Evolutionary conservation across 2,113 vertebrate species (phyloP).

Genomic region (Ictalurus furcatus): DNA sequence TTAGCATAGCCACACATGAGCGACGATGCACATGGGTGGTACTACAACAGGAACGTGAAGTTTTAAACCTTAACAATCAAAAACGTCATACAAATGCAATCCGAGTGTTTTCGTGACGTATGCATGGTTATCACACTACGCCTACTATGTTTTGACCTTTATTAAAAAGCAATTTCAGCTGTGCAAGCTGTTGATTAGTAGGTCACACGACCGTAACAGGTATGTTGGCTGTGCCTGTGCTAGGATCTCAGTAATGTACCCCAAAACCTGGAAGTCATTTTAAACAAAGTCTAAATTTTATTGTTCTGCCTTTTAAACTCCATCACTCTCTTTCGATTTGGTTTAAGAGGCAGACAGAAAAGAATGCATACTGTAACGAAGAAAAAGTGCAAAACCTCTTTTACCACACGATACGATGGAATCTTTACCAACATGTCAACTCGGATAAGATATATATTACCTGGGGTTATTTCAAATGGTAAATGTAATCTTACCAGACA

Average conservation of each 20-base stretch:
- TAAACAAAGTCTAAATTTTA: neutral
- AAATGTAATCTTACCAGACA: neutral
- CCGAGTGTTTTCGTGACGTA: neutral
- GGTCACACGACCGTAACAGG: neutral
- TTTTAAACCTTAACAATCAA: neutral
- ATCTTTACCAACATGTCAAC: neutral
- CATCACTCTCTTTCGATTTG: neutral
- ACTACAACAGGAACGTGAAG: constrained; percentile 81
- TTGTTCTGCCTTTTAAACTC: neutral
- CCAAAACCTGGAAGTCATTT: neutral
- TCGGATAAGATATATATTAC: neutral
- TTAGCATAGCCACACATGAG: constrained; percentile 84
- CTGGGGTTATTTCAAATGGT: neutral
- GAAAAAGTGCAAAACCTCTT: neutral
- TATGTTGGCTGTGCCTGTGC: neutral
- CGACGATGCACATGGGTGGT: constrained; percentile 73
- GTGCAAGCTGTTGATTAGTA: neutral
- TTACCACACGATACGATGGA: neutral
- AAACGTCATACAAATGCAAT: neutral
- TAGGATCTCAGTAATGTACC: neutral
- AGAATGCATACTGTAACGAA: neutral
- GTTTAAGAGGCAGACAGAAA: neutral
- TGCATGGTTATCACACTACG: neutral
- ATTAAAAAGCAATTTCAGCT: neutral
- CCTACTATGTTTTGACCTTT: neutral